These are phyloP conservation scores for Panagrolaimus sp. DNA, from an alignment of 1,140 invertebrate species.

Conservation along the genomic window DNA sequence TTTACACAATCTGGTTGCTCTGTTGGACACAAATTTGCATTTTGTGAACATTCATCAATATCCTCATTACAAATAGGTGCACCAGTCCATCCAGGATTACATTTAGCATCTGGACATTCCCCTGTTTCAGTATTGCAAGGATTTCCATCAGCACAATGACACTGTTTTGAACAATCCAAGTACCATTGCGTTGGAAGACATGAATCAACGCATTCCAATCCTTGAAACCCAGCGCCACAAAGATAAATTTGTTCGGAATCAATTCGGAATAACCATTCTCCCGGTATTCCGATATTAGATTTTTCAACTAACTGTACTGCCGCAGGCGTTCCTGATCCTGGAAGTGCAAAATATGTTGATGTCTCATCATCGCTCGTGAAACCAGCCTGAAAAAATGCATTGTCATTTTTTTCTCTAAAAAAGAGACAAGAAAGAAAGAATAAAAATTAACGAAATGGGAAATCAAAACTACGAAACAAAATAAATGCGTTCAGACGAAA, in stretches of 20 bases:
- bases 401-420: conserved; percentile 11
- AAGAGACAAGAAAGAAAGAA: no score
- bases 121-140: conserved; percentile 42
- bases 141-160: conserved; percentile 40
- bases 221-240: conserved; percentile 49
- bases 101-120: conserved; percentile 39
- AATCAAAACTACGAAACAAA: no score
- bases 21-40: conserved; percentile 32
- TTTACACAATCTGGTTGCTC: conserved; percentile 52
- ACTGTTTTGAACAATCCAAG: conserved; percentile 41
- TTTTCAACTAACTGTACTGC: conserved; percentile 37
- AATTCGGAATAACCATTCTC: conserved; percentile 45
- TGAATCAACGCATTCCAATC: conserved; percentile 49
- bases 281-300: conserved; percentile 50
- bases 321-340: conserved; percentile 40
- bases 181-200: conserved; percentile 45
- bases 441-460: no score
- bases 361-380: conserved; percentile 32
- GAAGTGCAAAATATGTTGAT: conserved; percentile 32
- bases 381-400: conserved; percentile 36
- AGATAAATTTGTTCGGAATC: conserved; percentile 43
- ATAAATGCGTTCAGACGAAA: no score
- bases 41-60: conserved; percentile 43
- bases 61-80: conserved; percentile 46
- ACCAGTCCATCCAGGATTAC: conserved; percentile 45